Evolutionary conservation across 2,888 invertebrate species (phyloP), one percentile per base, ranked within the genome.

Genomic region (Carterocephalus palaemon): DNA sequence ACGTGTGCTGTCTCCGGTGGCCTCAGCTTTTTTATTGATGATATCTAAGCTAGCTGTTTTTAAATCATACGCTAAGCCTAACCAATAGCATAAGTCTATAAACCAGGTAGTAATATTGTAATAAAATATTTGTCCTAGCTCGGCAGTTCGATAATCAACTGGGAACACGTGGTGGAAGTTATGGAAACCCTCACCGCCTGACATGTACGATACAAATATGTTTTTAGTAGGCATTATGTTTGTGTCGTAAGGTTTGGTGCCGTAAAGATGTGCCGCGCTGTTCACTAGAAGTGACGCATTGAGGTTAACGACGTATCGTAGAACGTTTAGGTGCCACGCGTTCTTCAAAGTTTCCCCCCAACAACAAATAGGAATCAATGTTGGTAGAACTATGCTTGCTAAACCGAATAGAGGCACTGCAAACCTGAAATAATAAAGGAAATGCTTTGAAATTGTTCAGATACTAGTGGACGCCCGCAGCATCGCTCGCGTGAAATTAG

Each of bases 231-330:
- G 61, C 10, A 52, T 6, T 12, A 76, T 65, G 6, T 36, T 52
- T 53, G 62, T 70, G 46, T 91, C 80, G 39, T 87, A 88, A 20
- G 86, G 81, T 36, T 70, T 75, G 28, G 69, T 62, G 1, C 87
- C 87, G 71, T 73, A 86, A 19, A 75, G 60, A 63, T 92, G 91
- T 7, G 91, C 91, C 2, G 85, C 88, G 53, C 90, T 90, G 73
- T 92, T 92, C 1, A 92, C 89, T n/a, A 89, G 70, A 88, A 91
- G 92, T 0, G 91, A 91, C 47, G 81, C 75, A 62, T 92, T 89
- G n/a, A 92, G 81, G 4, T 84, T 85, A 36, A 85, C 53, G 6
- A 80, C 69, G 62, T 90, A 91, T 22, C 92, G 82, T 6, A 91
- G 62, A 38, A 88, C 78, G 4, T 64, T 64, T 2, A 81, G 60